phyloP scores from a whole-genome alignment of 23 tunicate genomes.

The Clavelina lepadiformis region DNA sequence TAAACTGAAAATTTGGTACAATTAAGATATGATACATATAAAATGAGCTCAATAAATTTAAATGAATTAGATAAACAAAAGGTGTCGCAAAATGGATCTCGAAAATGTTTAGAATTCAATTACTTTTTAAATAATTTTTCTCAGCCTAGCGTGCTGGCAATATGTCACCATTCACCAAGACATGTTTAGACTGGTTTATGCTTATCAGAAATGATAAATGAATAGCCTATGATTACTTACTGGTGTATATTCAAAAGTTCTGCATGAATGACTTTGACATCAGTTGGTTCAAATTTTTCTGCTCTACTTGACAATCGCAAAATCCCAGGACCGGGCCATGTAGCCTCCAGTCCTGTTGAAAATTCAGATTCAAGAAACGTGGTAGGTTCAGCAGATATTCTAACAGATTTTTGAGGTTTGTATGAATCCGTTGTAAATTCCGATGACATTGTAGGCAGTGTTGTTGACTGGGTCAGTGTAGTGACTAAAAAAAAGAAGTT shows the following conservation, averaged over 20 bases:
- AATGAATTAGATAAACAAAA: too few relatives aligned
- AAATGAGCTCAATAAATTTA: too few relatives aligned
- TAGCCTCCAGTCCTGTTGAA: conserved; percentile 18
- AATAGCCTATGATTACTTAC: too few relatives aligned
- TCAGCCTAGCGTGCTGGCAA: too few relatives aligned
- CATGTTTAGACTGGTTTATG: too few relatives aligned
- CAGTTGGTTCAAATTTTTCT: conserved; percentile 20
- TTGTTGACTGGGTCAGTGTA: conserved; percentile 39
- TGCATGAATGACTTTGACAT: conserved; percentile 65
- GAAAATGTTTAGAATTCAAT: too few relatives aligned
- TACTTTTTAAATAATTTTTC: too few relatives aligned
- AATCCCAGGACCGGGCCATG: conserved; percentile 37
- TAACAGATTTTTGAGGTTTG: conserved; percentile 42
- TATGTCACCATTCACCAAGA: too few relatives aligned
- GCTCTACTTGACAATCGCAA: conserved; percentile 5
- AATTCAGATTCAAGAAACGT: conserved; percentile 33
- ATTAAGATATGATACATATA: too few relatives aligned
- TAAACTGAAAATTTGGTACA: too few relatives aligned
- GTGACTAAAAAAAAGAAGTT: conserved; percentile 16
- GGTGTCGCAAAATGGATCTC: too few relatives aligned
- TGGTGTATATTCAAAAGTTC: conserved; percentile 68
- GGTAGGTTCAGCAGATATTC: conserved; percentile 54
- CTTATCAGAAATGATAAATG: too few relatives aligned
- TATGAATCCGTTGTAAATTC: conserved; percentile 12
- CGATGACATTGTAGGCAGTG: conserved; percentile 64